Conservation (phyloP, 2,888 invertebrate species). For the Zygogramma bicolorata region DNA sequence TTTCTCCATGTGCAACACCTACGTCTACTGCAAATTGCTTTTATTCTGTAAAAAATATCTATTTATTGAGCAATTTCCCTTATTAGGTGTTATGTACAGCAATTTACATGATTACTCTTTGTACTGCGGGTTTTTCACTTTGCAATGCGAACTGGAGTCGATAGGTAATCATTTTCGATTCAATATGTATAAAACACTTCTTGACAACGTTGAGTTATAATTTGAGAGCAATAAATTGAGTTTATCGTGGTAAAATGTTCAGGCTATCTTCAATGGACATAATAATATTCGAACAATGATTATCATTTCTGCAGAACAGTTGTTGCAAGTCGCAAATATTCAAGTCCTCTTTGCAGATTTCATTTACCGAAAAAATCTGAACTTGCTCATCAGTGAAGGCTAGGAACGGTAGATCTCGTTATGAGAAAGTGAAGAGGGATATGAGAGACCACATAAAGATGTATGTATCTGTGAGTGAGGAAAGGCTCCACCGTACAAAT, state of each 20-base stretch:
- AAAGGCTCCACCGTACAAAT: too few relatives aligned
- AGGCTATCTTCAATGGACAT: slow-evolving; percentile 27
- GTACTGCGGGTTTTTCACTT: slow-evolving; percentile 33
- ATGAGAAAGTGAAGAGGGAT: too few relatives aligned
- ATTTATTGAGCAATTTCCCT: slow-evolving; percentile 41
- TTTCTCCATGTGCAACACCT: slow-evolving; percentile 45
- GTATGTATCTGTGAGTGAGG: too few relatives aligned
- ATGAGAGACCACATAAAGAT: too few relatives aligned
- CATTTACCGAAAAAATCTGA: too few relatives aligned
- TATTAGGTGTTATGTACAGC: slow-evolving; percentile 41
- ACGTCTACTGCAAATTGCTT: slow-evolving; percentile 47
- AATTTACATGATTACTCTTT: slow-evolving; percentile 38
- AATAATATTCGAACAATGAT: slow-evolving; percentile 13
- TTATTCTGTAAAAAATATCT: slow-evolving; percentile 31
- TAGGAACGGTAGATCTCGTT: too few relatives aligned
- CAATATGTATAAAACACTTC: slow-evolving; percentile 36
- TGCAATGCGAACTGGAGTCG: slow-evolving; percentile 1
- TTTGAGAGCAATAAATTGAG: slow-evolving; percentile 24
- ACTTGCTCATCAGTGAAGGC: too few relatives aligned
- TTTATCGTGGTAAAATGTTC: slow-evolving; percentile 27
- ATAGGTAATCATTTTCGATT: slow-evolving; percentile 23
- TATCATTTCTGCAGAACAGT: too few relatives aligned
- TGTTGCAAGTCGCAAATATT: too few relatives aligned
- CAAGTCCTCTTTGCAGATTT: too few relatives aligned
- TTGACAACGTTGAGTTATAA: slow-evolving; percentile 33